A percentile compares a stretch with the other conserved stretches of the same genome.
phyloP scores from a whole-genome alignment of 2,888 invertebrate species.

The Orchesella flavescens region DNA sequence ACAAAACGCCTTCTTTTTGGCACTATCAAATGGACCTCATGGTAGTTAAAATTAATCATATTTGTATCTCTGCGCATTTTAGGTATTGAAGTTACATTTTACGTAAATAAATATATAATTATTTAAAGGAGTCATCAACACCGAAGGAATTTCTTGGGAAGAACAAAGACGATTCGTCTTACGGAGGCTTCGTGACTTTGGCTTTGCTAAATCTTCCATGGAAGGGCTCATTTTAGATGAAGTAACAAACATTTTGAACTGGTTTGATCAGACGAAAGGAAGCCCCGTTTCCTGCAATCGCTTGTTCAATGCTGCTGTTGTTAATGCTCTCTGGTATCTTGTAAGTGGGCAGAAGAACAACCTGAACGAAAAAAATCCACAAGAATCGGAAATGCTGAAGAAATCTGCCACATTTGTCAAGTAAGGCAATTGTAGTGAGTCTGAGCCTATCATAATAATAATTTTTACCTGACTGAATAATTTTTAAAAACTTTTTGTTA shows the following conservation, averaged over 20 bases:
- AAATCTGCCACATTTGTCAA: constrained; percentile 21
- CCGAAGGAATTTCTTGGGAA: constrained; percentile 42
- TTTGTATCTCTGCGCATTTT: background rate
- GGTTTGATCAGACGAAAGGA: constrained; percentile 16
- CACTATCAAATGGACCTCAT: constrained; percentile 39
- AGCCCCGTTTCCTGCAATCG: constrained; percentile 17
- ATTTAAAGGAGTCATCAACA: constrained; percentile 21
- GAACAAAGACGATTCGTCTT: constrained; percentile 30
- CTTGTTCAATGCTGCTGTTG: constrained; percentile 48
- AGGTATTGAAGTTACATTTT: background rate
- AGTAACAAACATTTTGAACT: constrained; percentile 16
- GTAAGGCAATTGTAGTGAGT: constrained; percentile 24
- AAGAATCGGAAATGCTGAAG: constrained; percentile 43
- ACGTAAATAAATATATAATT: background rate
- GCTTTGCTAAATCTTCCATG: constrained; percentile 41
- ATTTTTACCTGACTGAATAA: background rate
- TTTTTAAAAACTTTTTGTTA: constrained; percentile 6
- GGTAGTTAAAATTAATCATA: constrained; percentile 24
- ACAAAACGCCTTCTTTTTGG: constrained; percentile 42
- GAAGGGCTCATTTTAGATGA: constrained; percentile 50
- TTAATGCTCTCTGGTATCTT: constrained; percentile 59
- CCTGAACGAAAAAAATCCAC: constrained; percentile 8
- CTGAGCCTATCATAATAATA: background rate
- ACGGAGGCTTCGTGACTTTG: constrained; percentile 44
- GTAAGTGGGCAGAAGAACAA: constrained; percentile 34